phyloP scores from a whole-genome alignment of 2,888 invertebrate species.

The Clanis bilineata region DNA sequence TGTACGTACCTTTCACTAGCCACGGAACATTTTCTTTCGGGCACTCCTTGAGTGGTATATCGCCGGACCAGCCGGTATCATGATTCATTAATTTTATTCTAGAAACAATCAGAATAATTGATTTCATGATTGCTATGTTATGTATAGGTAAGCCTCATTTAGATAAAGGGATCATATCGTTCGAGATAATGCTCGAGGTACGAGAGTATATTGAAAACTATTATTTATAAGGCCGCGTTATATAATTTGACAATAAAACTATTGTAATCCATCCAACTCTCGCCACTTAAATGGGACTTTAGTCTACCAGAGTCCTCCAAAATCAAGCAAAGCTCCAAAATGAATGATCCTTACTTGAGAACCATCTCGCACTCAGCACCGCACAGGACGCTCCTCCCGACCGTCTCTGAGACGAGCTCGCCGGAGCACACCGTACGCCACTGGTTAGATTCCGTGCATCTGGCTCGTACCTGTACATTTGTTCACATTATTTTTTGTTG shows the following conservation, averaged over 20 bases:
- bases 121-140: no score
- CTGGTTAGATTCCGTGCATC: conserved; percentile 28
- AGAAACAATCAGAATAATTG: conserved; percentile 31
- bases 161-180: no score
- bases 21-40: conserved; percentile 89
- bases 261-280: no score
- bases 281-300: no score
- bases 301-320: no score
- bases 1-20: conserved; percentile 89
- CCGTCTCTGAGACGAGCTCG: conserved; percentile 49
- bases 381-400: conserved; percentile 57
- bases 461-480: conserved; percentile 48
- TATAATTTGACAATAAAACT: no score
- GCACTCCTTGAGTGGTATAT: conserved; percentile 88
- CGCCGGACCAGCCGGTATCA: conserved; percentile 88
- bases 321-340: no score
- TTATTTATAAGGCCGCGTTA: no score
- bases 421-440: conserved; percentile 57
- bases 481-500: not conserved
- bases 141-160: not conserved
- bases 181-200: no score
- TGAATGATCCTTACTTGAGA: conserved; percentile 53
- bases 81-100: conserved; percentile 81
- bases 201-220: no score
- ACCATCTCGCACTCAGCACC: conserved; percentile 49